These are phyloP conservation scores for Archips crataeganus DNA, from an alignment of 2,888 invertebrate genomes.

Conservation along the genomic window DNA sequence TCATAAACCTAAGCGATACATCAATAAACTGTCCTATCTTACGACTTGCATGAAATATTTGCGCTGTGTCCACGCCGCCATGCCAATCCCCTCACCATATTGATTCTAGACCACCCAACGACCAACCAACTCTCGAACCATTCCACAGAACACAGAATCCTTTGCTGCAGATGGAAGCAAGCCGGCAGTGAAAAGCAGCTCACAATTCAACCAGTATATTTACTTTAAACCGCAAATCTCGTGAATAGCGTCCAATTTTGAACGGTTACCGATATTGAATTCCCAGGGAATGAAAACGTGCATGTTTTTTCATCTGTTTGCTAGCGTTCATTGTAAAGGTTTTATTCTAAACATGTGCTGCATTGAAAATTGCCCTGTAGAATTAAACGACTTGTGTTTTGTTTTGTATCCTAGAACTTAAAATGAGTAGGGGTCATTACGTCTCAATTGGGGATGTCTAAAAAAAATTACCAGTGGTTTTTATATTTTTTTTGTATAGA, in stretches of 20 bases:
- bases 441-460: too few species aligned
- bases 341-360: conserved; percentile 54
- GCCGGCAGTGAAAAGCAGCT: conserved; percentile 51
- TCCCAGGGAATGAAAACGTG: conserved; percentile 54
- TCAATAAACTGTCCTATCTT: conserved; percentile 13
- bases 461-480: too few species aligned
- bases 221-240: conserved; percentile 47
- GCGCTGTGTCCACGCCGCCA: conserved; percentile 44
- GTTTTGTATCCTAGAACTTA: not conserved
- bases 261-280: conserved; percentile 53
- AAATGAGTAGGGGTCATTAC: too few species aligned
- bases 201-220: conserved; percentile 42
- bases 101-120: conserved; percentile 51
- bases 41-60: conserved; percentile 53
- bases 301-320: conserved; percentile 51
- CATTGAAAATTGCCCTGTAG: conserved; percentile 49
- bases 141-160: conserved; percentile 42
- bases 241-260: conserved; percentile 43
- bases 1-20: not conserved
- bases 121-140: conserved; percentile 41
- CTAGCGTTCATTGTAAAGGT: conserved; percentile 54
- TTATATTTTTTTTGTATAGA: too few species aligned
- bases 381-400: not conserved
- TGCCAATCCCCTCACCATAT: conserved; percentile 55
- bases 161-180: conserved; percentile 28